Evolutionary conservation across 2,888 invertebrate species (phyloP).

Genomic region (Xestia c-nigrum): DNA sequence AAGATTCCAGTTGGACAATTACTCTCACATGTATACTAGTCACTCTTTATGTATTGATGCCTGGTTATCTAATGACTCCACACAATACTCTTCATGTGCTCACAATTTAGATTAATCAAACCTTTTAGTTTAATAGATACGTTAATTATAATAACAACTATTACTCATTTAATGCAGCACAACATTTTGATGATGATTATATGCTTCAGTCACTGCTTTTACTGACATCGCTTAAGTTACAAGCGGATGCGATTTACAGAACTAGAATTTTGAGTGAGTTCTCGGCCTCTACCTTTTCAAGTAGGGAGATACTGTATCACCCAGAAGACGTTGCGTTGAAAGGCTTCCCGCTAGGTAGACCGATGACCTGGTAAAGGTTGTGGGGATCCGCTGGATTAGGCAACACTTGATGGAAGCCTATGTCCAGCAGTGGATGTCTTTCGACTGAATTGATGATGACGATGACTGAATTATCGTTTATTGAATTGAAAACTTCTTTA

Average conservation of each 20-base stretch:
- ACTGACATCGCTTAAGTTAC: conserved; percentile 23
- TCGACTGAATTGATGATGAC: no score
- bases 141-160: conserved; percentile 51
- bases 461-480: no score
- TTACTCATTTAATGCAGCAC: conserved; percentile 48
- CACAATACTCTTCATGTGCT: conserved; percentile 21
- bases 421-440: no score
- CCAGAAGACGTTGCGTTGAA: no score
- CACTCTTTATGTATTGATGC: neutral
- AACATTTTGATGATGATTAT: conserved; percentile 57
- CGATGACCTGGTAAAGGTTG: no score
- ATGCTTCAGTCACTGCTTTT: conserved; percentile 46
- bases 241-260: conserved; percentile 38
- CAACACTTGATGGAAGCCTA: no score
- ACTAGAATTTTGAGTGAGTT: neutral
- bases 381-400: no score
- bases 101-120: conserved; percentile 41
- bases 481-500: no score
- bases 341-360: no score
- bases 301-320: neutral
- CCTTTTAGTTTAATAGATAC: conserved; percentile 51
- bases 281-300: neutral
- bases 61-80: conserved; percentile 1
- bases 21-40: neutral
- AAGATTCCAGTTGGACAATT: neutral